phyloP scores from a whole-genome alignment of 2,888 invertebrate species.

The Argyresthia goedartella region DNA sequence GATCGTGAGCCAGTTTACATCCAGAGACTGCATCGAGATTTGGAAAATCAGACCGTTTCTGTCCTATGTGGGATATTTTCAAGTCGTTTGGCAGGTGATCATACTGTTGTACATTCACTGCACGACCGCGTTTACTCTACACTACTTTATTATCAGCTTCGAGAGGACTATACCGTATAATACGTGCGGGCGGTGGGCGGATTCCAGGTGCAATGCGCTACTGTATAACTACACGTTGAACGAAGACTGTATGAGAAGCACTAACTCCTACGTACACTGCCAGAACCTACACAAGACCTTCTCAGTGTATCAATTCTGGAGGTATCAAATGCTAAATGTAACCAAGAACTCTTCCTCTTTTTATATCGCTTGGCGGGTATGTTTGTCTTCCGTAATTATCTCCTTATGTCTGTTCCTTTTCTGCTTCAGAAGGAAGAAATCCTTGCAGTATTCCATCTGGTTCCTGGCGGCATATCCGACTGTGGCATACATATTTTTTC shows the following conservation, averaged over 20 bases:
- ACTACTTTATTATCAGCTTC: slow-evolving; percentile 52
- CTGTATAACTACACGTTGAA: slow-evolving; percentile 37
- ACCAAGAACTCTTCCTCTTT: not conserved
- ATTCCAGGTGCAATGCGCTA: slow-evolving; percentile 30
- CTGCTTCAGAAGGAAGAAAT: slow-evolving; percentile 31
- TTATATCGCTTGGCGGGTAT: slow-evolving; percentile 34
- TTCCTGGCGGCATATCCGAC: slow-evolving; percentile 28
- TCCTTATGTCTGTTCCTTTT: slow-evolving; percentile 26
- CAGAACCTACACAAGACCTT: slow-evolving; percentile 28
- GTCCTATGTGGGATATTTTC: slow-evolving; percentile 42
- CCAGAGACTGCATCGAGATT: slow-evolving; percentile 41
- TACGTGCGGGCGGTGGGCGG: slow-evolving; percentile 38
- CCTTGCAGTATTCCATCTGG: slow-evolving; percentile 26
- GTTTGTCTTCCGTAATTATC: slow-evolving; percentile 35
- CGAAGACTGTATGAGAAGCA: slow-evolving; percentile 33
- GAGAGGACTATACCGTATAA: slow-evolving; percentile 46
- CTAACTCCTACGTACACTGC: slow-evolving; percentile 25
- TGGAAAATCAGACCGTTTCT: slow-evolving; percentile 43
- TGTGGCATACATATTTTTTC: slow-evolving; percentile 24
- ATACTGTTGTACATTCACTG: slow-evolving; percentile 31
- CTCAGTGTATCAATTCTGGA: slow-evolving; percentile 52
- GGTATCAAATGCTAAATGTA: slow-evolving; percentile 21
- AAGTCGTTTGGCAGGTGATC: slow-evolving; percentile 34
- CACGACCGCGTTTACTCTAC: slow-evolving; percentile 31
- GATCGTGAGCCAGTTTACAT: slow-evolving; percentile 47